Conservation (phyloP, 2,888 invertebrate species). For the Apamea crenata region DNA sequence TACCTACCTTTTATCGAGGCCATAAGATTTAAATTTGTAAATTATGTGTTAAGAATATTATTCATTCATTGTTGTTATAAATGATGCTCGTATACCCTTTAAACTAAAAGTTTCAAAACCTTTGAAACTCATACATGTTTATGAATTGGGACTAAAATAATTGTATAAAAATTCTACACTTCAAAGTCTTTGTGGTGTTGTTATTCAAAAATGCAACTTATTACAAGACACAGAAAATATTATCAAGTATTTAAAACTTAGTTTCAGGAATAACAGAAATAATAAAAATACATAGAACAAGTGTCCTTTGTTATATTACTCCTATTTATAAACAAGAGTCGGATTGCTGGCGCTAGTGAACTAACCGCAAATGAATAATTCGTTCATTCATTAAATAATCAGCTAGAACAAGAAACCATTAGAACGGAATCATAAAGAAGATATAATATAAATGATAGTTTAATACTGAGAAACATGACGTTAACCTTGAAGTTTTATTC, state of each 20-base stretch:
- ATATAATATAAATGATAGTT: conserved; percentile 4
- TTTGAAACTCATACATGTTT: conserved; percentile 22
- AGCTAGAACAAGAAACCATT: conserved; percentile 19
- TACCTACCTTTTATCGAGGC: conserved; percentile 2
- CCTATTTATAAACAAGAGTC: conserved; percentile 33
- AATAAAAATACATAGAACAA: conserved; percentile 6
- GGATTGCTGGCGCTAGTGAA: conserved; percentile 9
- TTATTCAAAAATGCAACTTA: not conserved
- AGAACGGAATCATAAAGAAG: conserved; percentile 12
- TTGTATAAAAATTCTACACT: not conserved
- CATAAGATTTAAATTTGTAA: conserved; percentile 8
- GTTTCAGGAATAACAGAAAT: conserved; percentile 8
- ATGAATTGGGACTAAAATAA: conserved; percentile 7
- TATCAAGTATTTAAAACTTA: not conserved
- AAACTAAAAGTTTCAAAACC: conserved; percentile 1
- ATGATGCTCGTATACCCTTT: not conserved
- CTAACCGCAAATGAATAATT: conserved; percentile 43
- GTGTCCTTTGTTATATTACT: conserved; percentile 30
- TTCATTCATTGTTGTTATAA: not conserved
- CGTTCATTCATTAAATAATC: conserved; percentile 48
- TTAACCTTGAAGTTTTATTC: conserved; percentile 34
- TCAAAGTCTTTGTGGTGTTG: conserved; percentile 2
- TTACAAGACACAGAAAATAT: not conserved
- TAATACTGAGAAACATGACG: conserved; percentile 12
- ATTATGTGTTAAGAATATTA: not conserved